Conservation (phyloP, 53 echinoderm and acorn worm genomes). For the Temnopleurus reevesii region DNA sequence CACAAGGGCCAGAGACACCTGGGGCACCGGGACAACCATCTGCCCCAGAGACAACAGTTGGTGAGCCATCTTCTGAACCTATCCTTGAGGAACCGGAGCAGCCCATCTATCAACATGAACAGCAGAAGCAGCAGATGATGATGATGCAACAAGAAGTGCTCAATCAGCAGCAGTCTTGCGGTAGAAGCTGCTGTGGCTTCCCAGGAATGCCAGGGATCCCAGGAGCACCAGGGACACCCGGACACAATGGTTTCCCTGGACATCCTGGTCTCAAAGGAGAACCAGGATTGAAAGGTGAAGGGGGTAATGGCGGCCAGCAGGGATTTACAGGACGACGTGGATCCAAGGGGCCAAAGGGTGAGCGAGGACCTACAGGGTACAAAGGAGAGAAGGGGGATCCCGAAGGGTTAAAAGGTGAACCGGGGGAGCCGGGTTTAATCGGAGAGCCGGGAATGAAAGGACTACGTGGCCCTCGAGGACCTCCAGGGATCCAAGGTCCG, state of each 20-base stretch:
- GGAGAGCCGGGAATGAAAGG: constrained; percentile 40
- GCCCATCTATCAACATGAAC: not conserved
- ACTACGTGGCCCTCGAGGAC: constrained; percentile 39
- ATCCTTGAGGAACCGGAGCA: not conserved
- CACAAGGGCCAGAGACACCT: too few species aligned
- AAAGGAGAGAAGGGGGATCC: constrained; percentile 24
- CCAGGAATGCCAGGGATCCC: constrained; percentile 46
- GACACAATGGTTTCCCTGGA: constrained; percentile 33
- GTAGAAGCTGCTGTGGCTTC: constrained; percentile 31
- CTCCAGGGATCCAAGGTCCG: constrained; percentile 43
- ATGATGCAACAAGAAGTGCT: not conserved
- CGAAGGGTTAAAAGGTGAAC: constrained; percentile 13
- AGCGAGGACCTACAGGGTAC: not conserved
- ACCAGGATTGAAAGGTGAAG: not conserved
- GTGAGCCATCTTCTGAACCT: not conserved
- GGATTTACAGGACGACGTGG: constrained; percentile 24
- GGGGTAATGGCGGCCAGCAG: not conserved
- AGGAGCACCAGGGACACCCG: constrained; percentile 8
- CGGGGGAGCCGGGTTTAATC: constrained; percentile 7
- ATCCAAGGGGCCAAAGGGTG: constrained; percentile 24
- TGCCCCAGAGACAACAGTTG: not conserved
- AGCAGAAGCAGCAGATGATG: constrained; percentile 6
- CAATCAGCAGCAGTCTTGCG: not conserved
- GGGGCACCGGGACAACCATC: not conserved
- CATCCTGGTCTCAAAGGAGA: constrained; percentile 1